phyloP scores from a whole-genome alignment of 2,888 invertebrate species.

The Limnephilus marmoratus region DNA sequence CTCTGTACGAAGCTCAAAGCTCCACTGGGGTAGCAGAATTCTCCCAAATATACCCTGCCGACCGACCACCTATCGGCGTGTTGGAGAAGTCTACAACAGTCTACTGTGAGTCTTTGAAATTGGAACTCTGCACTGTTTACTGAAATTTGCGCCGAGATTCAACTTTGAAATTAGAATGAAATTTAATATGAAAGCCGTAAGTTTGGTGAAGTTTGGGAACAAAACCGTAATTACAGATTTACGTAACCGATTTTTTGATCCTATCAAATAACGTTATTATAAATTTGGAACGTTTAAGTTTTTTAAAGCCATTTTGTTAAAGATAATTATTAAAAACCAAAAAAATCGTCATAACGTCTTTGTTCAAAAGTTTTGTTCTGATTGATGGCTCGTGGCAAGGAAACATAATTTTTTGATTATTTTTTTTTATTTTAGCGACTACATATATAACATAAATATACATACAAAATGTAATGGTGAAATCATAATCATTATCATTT shows the following conservation, averaged over 20 bases:
- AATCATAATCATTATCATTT: no score
- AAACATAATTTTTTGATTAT: no score
- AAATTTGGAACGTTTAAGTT: background rate
- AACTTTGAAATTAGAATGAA: background rate
- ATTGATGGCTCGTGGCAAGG: no score
- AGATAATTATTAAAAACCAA: background rate
- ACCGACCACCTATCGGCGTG: conserved; percentile 36
- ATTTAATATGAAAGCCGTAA: background rate
- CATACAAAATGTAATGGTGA: no score
- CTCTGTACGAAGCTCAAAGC: conserved; percentile 27
- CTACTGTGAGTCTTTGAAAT: background rate
- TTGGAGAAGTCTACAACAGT: conserved; percentile 8
- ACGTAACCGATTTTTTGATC: background rate
- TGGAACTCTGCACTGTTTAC: background rate
- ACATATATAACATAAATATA: no score
- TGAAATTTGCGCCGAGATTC: background rate
- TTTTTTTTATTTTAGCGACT: no score
- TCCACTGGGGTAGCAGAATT: conserved; percentile 31
- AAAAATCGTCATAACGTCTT: background rate
- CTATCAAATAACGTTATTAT: background rate
- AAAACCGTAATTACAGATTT: background rate
- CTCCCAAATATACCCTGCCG: background rate
- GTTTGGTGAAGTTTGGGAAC: background rate
- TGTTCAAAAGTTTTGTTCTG: background rate
- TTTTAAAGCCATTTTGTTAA: background rate